Evolutionary conservation across 2,797 vertebrate genomes (phyloP), one percentile per base, ranked within the genome.

Genomic region (Onychomys arenicola): DNA sequence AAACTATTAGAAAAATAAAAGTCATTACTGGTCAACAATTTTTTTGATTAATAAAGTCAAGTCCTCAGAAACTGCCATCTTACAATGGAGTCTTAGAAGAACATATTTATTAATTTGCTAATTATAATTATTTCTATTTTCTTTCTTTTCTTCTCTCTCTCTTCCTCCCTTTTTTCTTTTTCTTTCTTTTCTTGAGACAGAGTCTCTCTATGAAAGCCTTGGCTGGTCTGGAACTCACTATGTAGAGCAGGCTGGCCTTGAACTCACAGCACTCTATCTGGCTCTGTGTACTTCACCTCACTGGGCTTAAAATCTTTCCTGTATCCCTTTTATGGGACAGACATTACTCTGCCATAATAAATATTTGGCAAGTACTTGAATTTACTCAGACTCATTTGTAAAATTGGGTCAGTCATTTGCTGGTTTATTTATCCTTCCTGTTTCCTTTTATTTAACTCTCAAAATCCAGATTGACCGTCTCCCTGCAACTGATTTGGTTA

Each of bases 381-480:
- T 93, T 93, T 61, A 77, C 52, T 76, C 61, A 94, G 85, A 77
- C 52, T 86, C 82, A 57, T 19, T 19, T 12, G 21, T 13, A 81
- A 89, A 89, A 80, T 19, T 14, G 52, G 40, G 55, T 7, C 40
- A 40, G 55, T 7, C 40, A 76, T 37, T 77, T 19, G 11, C 32
- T 49, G 40, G 17, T 43, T 93, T 23, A 43, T 76, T 94, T 43
- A 71, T 59, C 80, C 25, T 85, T 57, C 57, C 55, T 43, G 16
- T 57, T 90, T 75, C 73, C 63, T 93, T 90, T 93, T 78, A 80
- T 90, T 92, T 96, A 81, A 69, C 13, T 94, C 92, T 93, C 34
- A 69, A 93, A 97, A 96, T 25, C n/a, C 52, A 49, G 29, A 95
- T 37, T 82, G 29, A 27, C 40, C n/a, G 71, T 76, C 59, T 94